Base-by-base conservation (phyloP, 1,140 invertebrate species). In the Cydia splendana region DNA sequence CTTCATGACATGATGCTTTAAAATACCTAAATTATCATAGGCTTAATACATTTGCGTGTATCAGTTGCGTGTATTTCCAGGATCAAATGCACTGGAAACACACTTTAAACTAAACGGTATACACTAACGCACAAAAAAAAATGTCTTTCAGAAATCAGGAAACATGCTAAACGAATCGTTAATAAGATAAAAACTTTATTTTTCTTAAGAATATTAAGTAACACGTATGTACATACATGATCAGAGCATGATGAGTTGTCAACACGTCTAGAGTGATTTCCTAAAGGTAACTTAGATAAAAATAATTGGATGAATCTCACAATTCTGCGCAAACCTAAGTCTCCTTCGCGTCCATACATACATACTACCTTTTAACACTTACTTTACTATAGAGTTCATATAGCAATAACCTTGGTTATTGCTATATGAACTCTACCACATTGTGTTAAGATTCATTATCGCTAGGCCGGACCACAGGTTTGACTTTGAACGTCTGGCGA, bases 401-500 rank as follows among this genome's bases (percentile, higher is more conserved):
- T n/a, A n/a, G n/a, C n/a, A n/a, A n/a, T n/a, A n/a, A n/a, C 53
- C 53, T 24, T 18, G n/a, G 18, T 4, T 62, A 6, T 62, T 62
- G 57, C 57, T 24, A 62, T 62, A 20, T 62, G 57, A 62, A 62
- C 18, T 62, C 7, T 24, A 24, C 18, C 10, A 12, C 20, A 24
- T 62, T 62, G 57, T 62, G 7, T 62, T 24, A 62, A 62, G 18
- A 24, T 12, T 24, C 9, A 62, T 62, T 62, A 24, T 62, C 57
- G 57, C 7, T 3, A 9, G 57, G 9, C 57, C 57, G 2, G 57
- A 2, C 57, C 57, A 24, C 18, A 12, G 57, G 57, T 20, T 62
- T 62, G 57, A 62, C 57, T 62, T 62, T 62, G 57, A 9, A 62
- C 57, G 57, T 62, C 57, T 62, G 57, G 7, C 10, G 57, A 62